These are phyloP conservation scores for Ormyrus pomaceus DNA, from an alignment of 2,888 invertebrate species.

Conservation along the genomic window DNA sequence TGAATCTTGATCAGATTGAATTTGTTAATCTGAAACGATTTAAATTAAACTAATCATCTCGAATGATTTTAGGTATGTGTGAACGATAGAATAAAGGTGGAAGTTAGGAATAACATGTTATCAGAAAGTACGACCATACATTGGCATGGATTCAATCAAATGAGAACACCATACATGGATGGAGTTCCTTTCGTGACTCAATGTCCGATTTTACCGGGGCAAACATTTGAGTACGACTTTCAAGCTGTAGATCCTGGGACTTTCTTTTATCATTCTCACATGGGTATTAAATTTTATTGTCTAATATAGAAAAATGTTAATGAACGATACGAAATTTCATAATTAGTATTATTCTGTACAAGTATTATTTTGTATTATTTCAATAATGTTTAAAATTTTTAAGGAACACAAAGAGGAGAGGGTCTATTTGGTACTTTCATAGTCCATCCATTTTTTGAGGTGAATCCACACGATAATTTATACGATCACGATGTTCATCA, in stretches of 20 bases:
- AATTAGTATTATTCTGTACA: background rate
- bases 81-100: slow-evolving; percentile 89
- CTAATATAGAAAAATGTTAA: too few species aligned
- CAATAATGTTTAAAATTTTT: slow-evolving; percentile 19
- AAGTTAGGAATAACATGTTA: slow-evolving; percentile 86
- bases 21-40: too few species aligned
- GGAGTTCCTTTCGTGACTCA: slow-evolving; percentile 78
- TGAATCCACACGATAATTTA: slow-evolving; percentile 80
- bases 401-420: slow-evolving; percentile 89
- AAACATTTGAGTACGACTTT: slow-evolving; percentile 86
- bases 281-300: slow-evolving; percentile 71
- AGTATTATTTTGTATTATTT: background rate
- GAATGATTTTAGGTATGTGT: slow-evolving; percentile 83
- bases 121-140: slow-evolving; percentile 91
- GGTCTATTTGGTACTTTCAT: slow-evolving; percentile 89
- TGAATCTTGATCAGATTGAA: too few species aligned
- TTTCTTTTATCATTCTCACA: slow-evolving; percentile 89
- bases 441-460: slow-evolving; percentile 81
- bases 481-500: slow-evolving; percentile 91
- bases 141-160: slow-evolving; percentile 94
- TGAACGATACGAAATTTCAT: slow-evolving; percentile 8
- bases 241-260: slow-evolving; percentile 85
- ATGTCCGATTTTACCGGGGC: slow-evolving; percentile 87
- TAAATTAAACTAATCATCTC: too few species aligned
- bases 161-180: slow-evolving; percentile 89